These are phyloP conservation scores for Rambutsinella grinnellia DNA, from an alignment of 2,888 invertebrate genomes.

Conservation along the genomic window DNA sequence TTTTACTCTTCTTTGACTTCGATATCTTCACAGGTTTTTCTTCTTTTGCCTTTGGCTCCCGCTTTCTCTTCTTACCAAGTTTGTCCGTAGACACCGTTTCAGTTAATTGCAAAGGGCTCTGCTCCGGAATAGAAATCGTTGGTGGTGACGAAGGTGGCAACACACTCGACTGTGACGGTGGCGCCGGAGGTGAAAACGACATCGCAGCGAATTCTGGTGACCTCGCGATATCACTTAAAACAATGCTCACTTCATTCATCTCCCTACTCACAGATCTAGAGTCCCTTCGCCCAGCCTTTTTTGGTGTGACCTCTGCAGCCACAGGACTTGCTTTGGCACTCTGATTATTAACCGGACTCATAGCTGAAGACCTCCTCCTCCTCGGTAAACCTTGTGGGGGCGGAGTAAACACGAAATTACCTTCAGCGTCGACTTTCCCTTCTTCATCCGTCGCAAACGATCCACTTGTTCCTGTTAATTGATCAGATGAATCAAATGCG, in stretches of 20 bases:
- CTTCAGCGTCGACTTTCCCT: neutral
- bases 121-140: neutral
- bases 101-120: neutral
- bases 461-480: neutral
- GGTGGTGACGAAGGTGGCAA: neutral
- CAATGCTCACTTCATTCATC: slow-evolving; percentile 30
- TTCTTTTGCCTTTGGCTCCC: neutral
- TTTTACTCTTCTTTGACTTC: slow-evolving; percentile 12
- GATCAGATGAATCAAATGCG: neutral
- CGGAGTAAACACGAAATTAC: neutral
- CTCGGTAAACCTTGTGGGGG: neutral
- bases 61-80: neutral
- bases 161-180: no score
- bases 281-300: slow-evolving; percentile 18
- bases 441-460: neutral
- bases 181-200: neutral
- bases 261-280: slow-evolving; percentile 33
- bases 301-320: neutral
- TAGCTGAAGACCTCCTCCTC: slow-evolving; percentile 14
- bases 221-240: slow-evolving; percentile 34
- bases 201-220: neutral
- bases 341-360: slow-evolving; percentile 10
- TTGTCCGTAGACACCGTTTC: neutral
- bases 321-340: slow-evolving; percentile 17
- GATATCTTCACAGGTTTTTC: neutral